Conservation (phyloP, 2,797 vertebrate species). For the Allobates femoralis region DNA sequence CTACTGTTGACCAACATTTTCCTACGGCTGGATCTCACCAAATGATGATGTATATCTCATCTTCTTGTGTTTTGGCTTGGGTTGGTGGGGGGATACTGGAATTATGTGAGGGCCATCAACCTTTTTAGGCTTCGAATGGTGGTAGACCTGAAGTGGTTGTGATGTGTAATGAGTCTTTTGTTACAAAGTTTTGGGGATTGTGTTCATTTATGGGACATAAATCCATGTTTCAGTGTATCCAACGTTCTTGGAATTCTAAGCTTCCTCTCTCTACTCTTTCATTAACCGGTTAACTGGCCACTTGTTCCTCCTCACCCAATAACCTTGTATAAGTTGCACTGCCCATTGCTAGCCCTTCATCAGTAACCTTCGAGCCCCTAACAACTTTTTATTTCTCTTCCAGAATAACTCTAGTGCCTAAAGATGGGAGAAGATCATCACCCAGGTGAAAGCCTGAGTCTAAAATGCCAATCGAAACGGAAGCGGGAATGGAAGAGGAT, state of each 20-base stretch:
- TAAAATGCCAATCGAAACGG: slow-evolving; percentile 40
- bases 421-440: slow-evolving; percentile 72
- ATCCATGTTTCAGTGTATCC: too few species aligned
- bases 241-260: too few species aligned
- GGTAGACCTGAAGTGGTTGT: too few species aligned
- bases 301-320: not conserved
- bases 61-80: too few species aligned
- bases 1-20: not conserved
- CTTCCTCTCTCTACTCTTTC: not conserved
- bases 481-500: slow-evolving; percentile 39
- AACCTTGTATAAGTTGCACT: not conserved
- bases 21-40: not conserved
- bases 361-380: not conserved
- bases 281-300: not conserved
- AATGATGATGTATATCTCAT: too few species aligned
- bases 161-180: too few species aligned
- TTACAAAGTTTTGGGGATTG: too few species aligned
- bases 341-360: not conserved
- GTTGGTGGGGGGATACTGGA: too few species aligned
- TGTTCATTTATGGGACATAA: too few species aligned
- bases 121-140: too few species aligned
- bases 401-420: slow-evolving; percentile 79
- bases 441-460: slow-evolving; percentile 67
- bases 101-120: too few species aligned
- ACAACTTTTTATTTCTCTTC: slow-evolving; percentile 65